Conservation (phyloP, 23 tunicate species). For the Clavelina lepadiformis region DNA sequence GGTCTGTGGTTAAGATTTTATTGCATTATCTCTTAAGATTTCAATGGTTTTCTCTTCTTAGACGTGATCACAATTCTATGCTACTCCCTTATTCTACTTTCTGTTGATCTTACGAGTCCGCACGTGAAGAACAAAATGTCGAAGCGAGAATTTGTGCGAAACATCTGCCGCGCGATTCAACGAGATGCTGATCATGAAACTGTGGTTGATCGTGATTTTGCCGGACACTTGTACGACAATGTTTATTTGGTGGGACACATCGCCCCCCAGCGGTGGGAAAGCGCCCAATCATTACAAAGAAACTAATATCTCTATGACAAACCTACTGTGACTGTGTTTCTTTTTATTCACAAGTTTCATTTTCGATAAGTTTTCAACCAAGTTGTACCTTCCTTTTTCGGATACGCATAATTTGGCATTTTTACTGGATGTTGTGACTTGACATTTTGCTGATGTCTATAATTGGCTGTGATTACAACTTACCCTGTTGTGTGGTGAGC, state of each 20-base stretch:
- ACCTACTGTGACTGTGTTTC: too few relatives aligned
- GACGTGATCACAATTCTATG: slow-evolving; percentile 82
- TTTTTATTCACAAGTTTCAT: too few relatives aligned
- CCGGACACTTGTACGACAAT: slow-evolving; percentile 96
- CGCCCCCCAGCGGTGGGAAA: slow-evolving; percentile 97
- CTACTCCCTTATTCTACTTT: slow-evolving; percentile 90
- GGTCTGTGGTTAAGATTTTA: not conserved
- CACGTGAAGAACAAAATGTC: slow-evolving; percentile 99
- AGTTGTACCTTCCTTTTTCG: too few relatives aligned
- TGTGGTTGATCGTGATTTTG: slow-evolving; percentile 71
- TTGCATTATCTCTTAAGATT: not conserved
- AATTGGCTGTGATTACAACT: too few relatives aligned
- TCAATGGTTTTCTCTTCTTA: not conserved
- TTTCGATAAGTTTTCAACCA: too few relatives aligned
- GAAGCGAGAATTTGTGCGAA: slow-evolving; percentile 90
- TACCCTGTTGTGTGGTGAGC: too few relatives aligned
- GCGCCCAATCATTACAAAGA: slow-evolving; percentile 7
- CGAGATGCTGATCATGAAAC: not conserved
- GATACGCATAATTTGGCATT: too few relatives aligned
- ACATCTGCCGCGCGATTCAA: slow-evolving; percentile 75
- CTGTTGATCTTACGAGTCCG: slow-evolving; percentile 89
- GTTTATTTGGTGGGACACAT: slow-evolving; percentile 95
- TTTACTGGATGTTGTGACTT: too few relatives aligned
- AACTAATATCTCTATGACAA: too few relatives aligned
- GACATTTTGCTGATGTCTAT: too few relatives aligned